Evolutionary conservation across 2,113 vertebrate genomes (phyloP).

Genomic region (Morone chrysops): DNA sequence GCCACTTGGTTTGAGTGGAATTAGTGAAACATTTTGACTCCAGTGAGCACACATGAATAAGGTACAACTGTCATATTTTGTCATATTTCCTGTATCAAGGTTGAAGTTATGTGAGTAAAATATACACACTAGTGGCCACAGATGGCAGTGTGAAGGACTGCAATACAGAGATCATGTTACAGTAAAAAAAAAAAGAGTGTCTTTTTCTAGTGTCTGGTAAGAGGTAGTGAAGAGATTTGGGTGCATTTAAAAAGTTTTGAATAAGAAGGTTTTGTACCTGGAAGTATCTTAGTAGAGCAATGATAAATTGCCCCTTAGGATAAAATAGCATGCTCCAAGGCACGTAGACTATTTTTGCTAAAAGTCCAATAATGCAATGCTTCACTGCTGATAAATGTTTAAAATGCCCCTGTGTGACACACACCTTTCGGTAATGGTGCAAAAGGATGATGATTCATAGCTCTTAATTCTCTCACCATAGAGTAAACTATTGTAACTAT

Average conservation of each 20-base stretch:
- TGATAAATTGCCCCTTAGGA: background rate
- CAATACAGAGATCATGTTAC: background rate
- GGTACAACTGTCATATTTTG: background rate
- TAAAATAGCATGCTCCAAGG: background rate
- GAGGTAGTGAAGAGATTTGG: background rate
- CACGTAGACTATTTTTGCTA: background rate
- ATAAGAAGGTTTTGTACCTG: too few relatives aligned
- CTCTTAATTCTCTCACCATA: background rate
- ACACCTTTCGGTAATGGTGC: background rate
- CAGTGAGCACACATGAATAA: background rate
- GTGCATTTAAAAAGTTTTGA: background rate
- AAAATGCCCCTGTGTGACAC: background rate
- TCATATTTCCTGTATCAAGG: background rate
- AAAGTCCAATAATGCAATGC: background rate
- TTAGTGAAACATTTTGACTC: background rate
- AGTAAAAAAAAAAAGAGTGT: background rate
- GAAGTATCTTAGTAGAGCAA: background rate
- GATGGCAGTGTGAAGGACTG: background rate
- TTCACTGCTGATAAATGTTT: background rate
- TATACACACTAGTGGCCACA: background rate
- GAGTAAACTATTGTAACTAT: background rate
- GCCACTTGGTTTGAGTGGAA: background rate
- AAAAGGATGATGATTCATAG: background rate
- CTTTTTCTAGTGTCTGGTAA: background rate
- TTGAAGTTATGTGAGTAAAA: background rate